Conservation (phyloP, 2,797 vertebrate genomes). For the Sphenodon punctatus region DNA sequence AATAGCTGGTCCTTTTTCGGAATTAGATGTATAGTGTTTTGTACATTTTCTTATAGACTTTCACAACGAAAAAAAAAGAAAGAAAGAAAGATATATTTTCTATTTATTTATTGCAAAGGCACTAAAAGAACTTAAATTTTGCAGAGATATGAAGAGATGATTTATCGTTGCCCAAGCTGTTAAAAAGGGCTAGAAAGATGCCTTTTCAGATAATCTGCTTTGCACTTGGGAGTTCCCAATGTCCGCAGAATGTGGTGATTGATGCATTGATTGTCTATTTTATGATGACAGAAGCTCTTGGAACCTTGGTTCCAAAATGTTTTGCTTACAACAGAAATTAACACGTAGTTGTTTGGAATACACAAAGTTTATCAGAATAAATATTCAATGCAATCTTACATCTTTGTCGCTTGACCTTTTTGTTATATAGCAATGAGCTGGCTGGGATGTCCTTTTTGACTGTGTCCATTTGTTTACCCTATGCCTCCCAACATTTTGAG, state of each 20-base stretch:
- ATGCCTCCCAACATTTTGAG: no score
- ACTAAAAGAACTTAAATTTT: constrained; percentile 76
- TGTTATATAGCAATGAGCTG: background rate
- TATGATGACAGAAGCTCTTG: constrained; percentile 52
- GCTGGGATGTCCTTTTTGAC: background rate
- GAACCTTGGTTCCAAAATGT: constrained; percentile 31
- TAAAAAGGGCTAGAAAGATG: constrained; percentile 55
- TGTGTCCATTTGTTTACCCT: no score
- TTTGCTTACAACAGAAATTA: constrained; percentile 54
- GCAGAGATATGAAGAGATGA: constrained; percentile 76
- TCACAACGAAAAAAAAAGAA: constrained; percentile 83
- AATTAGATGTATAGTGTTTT: constrained; percentile 83
- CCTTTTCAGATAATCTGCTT: constrained; percentile 65
- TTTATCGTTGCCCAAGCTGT: constrained; percentile 70
- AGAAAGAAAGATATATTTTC: constrained; percentile 92
- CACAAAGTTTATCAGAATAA: constrained; percentile 67
- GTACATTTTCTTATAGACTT: constrained; percentile 87
- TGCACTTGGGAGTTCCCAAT: constrained; percentile 68
- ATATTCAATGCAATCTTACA: constrained; percentile 48
- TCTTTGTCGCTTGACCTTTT: constrained; percentile 9
- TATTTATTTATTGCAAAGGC: constrained; percentile 97
- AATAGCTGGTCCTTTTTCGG: constrained; percentile 96
- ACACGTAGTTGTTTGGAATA: constrained; percentile 52
- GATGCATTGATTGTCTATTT: constrained; percentile 39
- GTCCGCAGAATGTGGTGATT: constrained; percentile 39